phyloP scores from a whole-genome alignment of 2,888 invertebrate species.

The Unio pictorum region DNA sequence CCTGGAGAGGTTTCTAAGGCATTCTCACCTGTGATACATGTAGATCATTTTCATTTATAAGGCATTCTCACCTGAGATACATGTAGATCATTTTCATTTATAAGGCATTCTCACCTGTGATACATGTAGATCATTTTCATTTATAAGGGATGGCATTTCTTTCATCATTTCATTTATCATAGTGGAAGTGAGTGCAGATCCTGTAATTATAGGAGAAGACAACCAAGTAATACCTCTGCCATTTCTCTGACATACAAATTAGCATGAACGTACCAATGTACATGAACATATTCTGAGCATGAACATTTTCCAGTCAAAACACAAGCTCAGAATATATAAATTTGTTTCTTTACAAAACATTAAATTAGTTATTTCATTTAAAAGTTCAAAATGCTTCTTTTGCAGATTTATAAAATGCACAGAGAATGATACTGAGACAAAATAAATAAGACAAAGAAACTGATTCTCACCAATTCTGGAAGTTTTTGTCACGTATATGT shows the following conservation, averaged over 20 bases:
- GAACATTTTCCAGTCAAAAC: background rate
- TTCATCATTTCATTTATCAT: slow-evolving; percentile 85
- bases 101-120: slow-evolving; percentile 78
- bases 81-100: slow-evolving; percentile 93
- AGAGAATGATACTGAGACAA: too few relatives aligned
- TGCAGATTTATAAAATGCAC: too few relatives aligned
- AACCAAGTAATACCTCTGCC: background rate
- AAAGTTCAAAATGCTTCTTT: too few relatives aligned
- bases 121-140: slow-evolving; percentile 96
- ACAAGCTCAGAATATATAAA: background rate
- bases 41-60: slow-evolving; percentile 94
- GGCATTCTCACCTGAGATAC: slow-evolving; percentile 83
- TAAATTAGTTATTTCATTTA: too few relatives aligned
- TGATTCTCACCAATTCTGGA: too few relatives aligned
- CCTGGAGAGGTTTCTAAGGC: too few relatives aligned
- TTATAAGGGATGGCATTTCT: slow-evolving; percentile 91
- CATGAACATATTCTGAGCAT: background rate
- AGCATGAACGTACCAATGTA: background rate
- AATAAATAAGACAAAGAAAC: too few relatives aligned
- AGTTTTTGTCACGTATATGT: too few relatives aligned
- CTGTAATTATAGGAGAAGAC: slow-evolving; percentile 36
- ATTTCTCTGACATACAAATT: background rate
- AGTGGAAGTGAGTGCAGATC: slow-evolving; percentile 78
- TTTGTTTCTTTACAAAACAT: background rate
- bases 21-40: slow-evolving; percentile 87